Percentiles rank a stretch among this genome's conserved stretches.
phyloP scores from a whole-genome alignment of 2,888 invertebrate species.

The Polymixis flavicincta region DNA sequence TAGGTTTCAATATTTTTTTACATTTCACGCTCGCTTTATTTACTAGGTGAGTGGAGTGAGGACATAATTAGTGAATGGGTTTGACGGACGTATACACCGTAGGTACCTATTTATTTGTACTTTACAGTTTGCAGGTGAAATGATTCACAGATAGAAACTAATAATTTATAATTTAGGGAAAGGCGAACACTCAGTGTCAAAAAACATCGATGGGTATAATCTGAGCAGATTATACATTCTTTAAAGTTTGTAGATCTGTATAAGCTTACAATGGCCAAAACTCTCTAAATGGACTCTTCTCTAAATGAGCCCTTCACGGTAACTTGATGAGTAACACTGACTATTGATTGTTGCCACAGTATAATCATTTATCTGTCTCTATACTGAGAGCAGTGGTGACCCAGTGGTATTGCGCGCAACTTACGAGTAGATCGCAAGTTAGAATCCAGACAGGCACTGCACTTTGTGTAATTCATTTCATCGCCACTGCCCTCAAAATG shows the following conservation, averaged over 20 bases:
- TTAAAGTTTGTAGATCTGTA: neutral
- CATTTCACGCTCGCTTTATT: constrained; percentile 29
- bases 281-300: neutral
- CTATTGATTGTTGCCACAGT: neutral
- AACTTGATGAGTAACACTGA: neutral
- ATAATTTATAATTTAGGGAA: neutral
- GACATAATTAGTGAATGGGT: constrained; percentile 48
- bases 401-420: neutral
- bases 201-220: neutral
- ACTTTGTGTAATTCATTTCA: neutral
- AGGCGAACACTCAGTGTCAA: neutral
- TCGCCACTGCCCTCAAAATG: too few species aligned
- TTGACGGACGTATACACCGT: constrained; percentile 10
- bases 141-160: neutral
- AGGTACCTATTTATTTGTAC: constrained; percentile 9
- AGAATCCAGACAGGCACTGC: neutral
- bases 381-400: neutral
- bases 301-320: neutral
- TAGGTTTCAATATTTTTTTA: constrained; percentile 11
- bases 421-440: neutral
- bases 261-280: neutral
- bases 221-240: neutral
- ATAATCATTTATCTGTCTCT: neutral
- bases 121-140: neutral
- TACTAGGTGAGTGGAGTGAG: constrained; percentile 11